Conservation (phyloP, 2,797 vertebrate species). For the Threskiornis aethiopicus region DNA sequence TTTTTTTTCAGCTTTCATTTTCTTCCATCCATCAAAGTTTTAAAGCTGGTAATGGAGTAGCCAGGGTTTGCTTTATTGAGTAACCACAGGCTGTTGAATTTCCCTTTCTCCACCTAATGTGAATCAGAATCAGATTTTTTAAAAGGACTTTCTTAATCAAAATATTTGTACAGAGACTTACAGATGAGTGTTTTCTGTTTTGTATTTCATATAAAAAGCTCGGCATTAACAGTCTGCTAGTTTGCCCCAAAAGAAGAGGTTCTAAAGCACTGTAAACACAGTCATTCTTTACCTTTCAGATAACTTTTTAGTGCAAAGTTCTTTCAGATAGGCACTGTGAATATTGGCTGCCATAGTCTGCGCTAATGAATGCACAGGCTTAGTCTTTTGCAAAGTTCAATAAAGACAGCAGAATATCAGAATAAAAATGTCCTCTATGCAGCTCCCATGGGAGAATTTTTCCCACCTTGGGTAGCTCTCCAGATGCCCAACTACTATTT, state of each 20-base stretch:
- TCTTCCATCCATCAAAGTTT: constrained; percentile 32
- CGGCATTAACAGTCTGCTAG: constrained; percentile 3
- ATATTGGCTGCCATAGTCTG: neutral
- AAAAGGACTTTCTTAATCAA: constrained; percentile 47
- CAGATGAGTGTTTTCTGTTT: constrained; percentile 38
- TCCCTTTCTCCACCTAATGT: constrained; percentile 18
- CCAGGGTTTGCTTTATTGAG: constrained; percentile 61
- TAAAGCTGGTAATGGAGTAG: constrained; percentile 40
- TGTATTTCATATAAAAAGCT: constrained; percentile 54
- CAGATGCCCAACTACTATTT: neutral
- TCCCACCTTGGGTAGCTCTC: neutral
- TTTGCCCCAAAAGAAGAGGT: constrained; percentile 50
- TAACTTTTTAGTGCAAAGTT: constrained; percentile 1
- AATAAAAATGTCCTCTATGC: neutral
- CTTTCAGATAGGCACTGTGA: neutral
- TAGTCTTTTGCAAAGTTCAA: neutral
- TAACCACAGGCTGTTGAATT: constrained; percentile 55
- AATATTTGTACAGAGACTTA: constrained; percentile 46
- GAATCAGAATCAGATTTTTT: constrained; percentile 52
- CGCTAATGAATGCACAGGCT: neutral
- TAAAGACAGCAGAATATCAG: neutral
- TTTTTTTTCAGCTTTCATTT: constrained; percentile 51
- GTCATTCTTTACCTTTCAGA: constrained; percentile 33
- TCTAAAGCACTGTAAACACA: constrained; percentile 33
- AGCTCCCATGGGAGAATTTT: neutral